Evolutionary conservation across 2,888 invertebrate genomes (phyloP).

Genomic region (Scaptomyza polygonia): DNA sequence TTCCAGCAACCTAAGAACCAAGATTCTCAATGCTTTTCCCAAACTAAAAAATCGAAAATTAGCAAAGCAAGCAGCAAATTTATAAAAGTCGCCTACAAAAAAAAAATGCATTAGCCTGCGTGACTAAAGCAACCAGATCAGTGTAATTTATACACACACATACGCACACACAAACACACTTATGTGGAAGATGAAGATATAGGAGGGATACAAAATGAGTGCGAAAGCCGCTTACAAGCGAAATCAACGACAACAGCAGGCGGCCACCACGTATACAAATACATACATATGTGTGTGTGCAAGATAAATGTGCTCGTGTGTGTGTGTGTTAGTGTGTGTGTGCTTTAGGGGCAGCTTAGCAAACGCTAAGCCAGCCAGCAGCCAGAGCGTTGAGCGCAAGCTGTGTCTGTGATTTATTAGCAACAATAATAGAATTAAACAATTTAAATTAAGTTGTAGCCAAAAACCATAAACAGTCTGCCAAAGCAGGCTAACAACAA

Average conservation of each 20-base stretch:
- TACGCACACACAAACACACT: not conserved
- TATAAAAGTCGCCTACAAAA: constrained; percentile 58
- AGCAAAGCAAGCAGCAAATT: constrained; percentile 61
- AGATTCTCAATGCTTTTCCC: too few relatives aligned
- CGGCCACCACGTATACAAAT: constrained; percentile 40
- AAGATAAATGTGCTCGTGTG: constrained; percentile 69
- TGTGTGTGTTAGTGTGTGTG: constrained; percentile 43
- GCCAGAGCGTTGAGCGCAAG: constrained; percentile 71
- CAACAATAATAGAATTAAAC: constrained; percentile 83
- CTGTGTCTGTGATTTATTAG: constrained; percentile 82
- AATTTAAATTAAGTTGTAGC: constrained; percentile 83
- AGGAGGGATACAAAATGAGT: constrained; percentile 46
- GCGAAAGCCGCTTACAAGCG: constrained; percentile 71
- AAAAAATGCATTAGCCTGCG: constrained; percentile 24
- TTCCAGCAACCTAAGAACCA: too few relatives aligned
- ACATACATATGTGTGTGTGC: too few relatives aligned
- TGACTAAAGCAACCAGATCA: constrained; percentile 60
- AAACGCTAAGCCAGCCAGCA: constrained; percentile 76
- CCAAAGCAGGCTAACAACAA: constrained; percentile 47
- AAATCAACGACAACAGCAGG: constrained; percentile 59
- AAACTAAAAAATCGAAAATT: too few relatives aligned
- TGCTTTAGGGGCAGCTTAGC: constrained; percentile 62
- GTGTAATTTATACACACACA: constrained; percentile 60
- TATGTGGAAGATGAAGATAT: constrained; percentile 6
- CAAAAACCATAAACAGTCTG: constrained; percentile 80